A percentile compares a stretch with the other conserved stretches of the same genome.
phyloP scores from a whole-genome alignment of 2,113 vertebrate species.

The Pachypanchax playfairii region DNA sequence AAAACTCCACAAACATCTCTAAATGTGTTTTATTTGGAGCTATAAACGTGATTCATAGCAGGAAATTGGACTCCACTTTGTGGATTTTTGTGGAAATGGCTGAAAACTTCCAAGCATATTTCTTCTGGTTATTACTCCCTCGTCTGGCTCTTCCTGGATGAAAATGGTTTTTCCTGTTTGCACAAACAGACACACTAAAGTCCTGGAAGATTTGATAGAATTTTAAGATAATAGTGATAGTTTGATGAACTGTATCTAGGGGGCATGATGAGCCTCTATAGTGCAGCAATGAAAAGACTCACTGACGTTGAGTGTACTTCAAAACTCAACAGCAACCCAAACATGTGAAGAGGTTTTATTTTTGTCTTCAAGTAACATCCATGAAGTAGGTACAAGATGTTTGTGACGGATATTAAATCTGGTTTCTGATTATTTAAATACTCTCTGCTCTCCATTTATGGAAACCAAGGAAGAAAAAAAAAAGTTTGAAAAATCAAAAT shows the following conservation, averaged over 20 bases:
- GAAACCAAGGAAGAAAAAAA: too few relatives aligned
- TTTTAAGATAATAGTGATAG: not conserved
- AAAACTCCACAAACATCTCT: not conserved
- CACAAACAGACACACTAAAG: not conserved
- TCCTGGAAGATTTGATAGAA: not conserved
- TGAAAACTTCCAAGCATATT: not conserved
- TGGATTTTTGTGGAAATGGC: not conserved
- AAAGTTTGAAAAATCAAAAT: too few relatives aligned
- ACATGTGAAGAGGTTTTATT: too few relatives aligned
- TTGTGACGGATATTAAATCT: too few relatives aligned
- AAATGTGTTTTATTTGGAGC: not conserved
- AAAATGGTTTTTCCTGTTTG: not conserved
- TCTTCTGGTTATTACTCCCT: slow-evolving; percentile 5
- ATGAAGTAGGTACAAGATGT: too few relatives aligned
- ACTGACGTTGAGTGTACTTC: too few relatives aligned
- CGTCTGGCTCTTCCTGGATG: slow-evolving; percentile 5
- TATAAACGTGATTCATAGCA: not conserved
- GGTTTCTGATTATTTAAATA: too few relatives aligned
- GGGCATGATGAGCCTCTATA: not conserved
- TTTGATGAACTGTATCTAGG: not conserved
- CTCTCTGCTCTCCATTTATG: too few relatives aligned
- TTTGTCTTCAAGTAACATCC: too few relatives aligned
- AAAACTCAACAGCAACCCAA: too few relatives aligned
- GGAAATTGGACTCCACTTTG: not conserved
- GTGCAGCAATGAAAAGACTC: not conserved